phyloP scores from a whole-genome alignment of 1,140 invertebrate genomes.

The Heliothis subflexa region DNA sequence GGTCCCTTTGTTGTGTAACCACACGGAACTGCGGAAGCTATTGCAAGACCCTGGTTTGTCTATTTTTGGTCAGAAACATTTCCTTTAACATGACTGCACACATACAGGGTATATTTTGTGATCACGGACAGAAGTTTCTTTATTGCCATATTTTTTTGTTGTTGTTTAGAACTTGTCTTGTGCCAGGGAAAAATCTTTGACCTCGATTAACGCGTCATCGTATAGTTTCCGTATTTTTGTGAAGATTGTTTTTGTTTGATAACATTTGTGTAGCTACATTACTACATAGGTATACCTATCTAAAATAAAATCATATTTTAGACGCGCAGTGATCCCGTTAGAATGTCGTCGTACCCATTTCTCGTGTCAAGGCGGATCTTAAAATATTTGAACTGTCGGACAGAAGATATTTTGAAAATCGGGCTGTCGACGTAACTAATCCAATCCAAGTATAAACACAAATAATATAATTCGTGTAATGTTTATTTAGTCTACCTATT shows the following conservation, averaged over 20 bases:
- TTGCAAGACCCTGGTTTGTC: constrained; percentile 72
- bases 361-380: constrained; percentile 19
- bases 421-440: background rate
- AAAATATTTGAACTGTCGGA: constrained; percentile 4
- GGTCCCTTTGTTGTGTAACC: constrained; percentile 65
- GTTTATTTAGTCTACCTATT: background rate
- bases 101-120: constrained; percentile 33
- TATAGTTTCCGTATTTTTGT: constrained; percentile 50
- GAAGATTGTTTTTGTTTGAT: constrained; percentile 54
- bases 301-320: background rate
- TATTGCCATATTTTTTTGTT: constrained; percentile 50
- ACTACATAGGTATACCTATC: background rate
- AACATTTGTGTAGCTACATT: constrained; percentile 16
- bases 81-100: constrained; percentile 63
- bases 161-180: constrained; percentile 29
- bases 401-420: background rate
- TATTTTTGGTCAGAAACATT: constrained; percentile 78
- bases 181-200: constrained; percentile 51
- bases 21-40: constrained; percentile 73
- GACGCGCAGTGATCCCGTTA: constrained; percentile 8
- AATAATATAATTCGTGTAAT: background rate
- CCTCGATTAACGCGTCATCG: constrained; percentile 53
- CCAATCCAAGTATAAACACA: background rate
- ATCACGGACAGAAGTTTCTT: constrained; percentile 44
- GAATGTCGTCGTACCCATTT: constrained; percentile 25